These are phyloP conservation scores for Falco concolor DNA, from an alignment of 2,797 vertebrate genomes.

Conservation along the genomic window DNA sequence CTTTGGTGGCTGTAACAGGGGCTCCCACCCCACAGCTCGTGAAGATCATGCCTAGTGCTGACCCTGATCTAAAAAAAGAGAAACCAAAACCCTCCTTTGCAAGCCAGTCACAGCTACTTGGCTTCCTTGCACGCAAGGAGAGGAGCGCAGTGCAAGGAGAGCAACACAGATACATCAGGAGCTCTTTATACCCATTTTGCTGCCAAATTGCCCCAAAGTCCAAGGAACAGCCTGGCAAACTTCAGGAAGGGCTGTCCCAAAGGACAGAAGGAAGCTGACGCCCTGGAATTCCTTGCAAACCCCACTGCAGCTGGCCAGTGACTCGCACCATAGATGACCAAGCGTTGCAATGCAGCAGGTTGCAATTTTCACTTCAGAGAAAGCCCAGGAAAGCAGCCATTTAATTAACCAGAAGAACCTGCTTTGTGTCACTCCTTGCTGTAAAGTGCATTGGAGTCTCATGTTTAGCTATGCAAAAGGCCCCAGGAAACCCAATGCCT, in stretches of 20 bases:
- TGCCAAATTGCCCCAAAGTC: background rate
- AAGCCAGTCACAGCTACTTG: background rate
- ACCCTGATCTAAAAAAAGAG: background rate
- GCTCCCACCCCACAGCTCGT: background rate
- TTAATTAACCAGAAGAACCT: background rate
- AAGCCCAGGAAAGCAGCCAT: background rate
- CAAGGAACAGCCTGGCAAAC: background rate
- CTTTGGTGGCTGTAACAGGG: accelerated
- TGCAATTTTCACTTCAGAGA: background rate
- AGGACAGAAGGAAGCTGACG: background rate
- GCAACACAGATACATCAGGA: background rate
- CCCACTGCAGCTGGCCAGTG: accelerated
- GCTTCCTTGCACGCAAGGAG: background rate
- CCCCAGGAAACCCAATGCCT: background rate
- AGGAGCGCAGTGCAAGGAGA: background rate
- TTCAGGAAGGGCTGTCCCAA: background rate
- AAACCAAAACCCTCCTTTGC: background rate
- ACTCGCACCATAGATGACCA: accelerated
- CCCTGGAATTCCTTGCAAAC: background rate
- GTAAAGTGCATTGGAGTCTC: background rate
- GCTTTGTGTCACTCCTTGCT: background rate
- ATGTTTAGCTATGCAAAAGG: background rate
- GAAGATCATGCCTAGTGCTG: accelerated
- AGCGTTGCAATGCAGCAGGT: background rate
- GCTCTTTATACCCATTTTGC: background rate